Evolutionary conservation across 2,797 vertebrate species (phyloP), one percentile per base, ranked within the genome.

Genomic region (Sebastiscus albofasciatus): DNA sequence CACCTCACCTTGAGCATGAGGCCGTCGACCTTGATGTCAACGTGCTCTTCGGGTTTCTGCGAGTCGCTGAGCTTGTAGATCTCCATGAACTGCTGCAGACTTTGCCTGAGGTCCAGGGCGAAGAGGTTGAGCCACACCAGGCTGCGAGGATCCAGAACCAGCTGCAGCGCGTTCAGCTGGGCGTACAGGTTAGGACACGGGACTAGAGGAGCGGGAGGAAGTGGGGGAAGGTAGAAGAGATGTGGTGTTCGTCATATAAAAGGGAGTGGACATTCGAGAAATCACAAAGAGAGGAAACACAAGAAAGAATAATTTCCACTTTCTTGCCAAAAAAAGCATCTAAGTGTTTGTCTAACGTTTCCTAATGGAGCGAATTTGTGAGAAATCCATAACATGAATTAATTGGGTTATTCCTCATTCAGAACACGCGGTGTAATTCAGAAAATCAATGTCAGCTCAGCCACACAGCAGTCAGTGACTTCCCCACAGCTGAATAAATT

Each of bases 101-200:
- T 99, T 90, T 99, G 99, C 83, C 97, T 95, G 92, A 99, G 96
- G 94, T 99, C 99, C 75, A 99, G 92, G 12, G 96, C 95, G 81
- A 99, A 99, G 42, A 99, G 97, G 94, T 99, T 99, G 89, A 99
- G 90, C 99, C 99, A 99, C 52, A 99, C 95, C 94, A 99, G 96
- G 94, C 98, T 99, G 90, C 97, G 97, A 26, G 97, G 94, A 92
- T 99, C 98, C 95, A 99, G 90, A 31, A 98, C 97, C 83, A 99
- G 96, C 90, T 99, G 99, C 70, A 99, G 96, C 24, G 99, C 99
- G 77, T 99, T 99, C 87, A 99, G 94, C 92, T 99, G 99, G 77
- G 94, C 96, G 61, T 99, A 99, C 26, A 99, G 96, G 94, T 99
- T 99, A 59, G 99, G 96, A 93, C 97, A 97, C 0, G 98, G 99